Conservation (phyloP, 37 sponge, comb jelly and placozoan species). For the Halisarca cf. caerulea region DNA sequence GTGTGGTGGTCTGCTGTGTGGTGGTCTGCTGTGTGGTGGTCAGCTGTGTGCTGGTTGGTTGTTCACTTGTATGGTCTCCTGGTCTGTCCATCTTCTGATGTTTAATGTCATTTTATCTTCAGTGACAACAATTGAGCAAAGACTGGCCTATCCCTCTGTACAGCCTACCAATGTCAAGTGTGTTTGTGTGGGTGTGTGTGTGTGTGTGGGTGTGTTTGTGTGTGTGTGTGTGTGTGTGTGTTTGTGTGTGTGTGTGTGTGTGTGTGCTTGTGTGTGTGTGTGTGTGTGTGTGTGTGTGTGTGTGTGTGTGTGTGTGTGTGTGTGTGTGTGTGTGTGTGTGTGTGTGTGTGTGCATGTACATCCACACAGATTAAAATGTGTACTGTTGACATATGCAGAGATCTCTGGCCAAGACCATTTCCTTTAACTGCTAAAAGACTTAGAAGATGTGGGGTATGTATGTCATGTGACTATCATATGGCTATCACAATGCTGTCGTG, state of each 20-base stretch:
- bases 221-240: conserved; percentile 19
- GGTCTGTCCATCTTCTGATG: too few species aligned
- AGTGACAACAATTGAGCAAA: not conserved
- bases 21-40: too few species aligned
- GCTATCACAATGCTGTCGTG: too few species aligned
- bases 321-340: conserved; percentile 15
- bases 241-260: not conserved
- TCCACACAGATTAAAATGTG: not conserved
- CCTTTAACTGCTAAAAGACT: conserved; percentile 63
- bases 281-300: not conserved
- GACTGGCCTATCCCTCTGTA: not conserved
- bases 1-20: too few species aligned
- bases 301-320: conserved; percentile 15
- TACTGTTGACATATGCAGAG: conserved; percentile 11
- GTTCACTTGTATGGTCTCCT: too few species aligned
- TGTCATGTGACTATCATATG: too few species aligned
- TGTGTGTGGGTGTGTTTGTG: not conserved
- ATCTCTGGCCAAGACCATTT: conserved; percentile 62
- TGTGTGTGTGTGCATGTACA: not conserved
- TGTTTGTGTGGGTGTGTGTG: conserved; percentile 15
- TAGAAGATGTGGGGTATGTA: conserved; percentile 59
- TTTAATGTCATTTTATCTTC: too few species aligned
- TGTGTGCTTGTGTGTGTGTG: conserved; percentile 11
- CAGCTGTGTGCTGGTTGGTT: too few species aligned
- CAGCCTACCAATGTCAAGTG: conserved; percentile 1